Evolutionary conservation across 1,140 invertebrate species (phyloP), one percentile per base, ranked within the genome.

Genomic region (Zeugodacus cucurbitae): DNA sequence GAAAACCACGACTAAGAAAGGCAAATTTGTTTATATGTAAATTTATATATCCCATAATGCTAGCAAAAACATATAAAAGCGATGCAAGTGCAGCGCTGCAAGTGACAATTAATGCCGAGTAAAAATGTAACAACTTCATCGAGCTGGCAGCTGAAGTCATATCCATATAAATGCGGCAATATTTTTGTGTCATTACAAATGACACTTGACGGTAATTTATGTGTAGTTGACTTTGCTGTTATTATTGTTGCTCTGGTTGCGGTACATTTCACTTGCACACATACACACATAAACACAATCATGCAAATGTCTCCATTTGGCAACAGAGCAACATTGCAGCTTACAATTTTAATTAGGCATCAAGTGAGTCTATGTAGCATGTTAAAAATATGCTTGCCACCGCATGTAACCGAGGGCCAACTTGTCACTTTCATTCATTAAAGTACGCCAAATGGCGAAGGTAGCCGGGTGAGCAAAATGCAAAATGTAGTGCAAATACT

Each of bases 331-430:
- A 82, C 26, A 82, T 82, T 48, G 74, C 41, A 82, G 41, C 74
- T 48, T 82, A 82, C 74, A 82, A 82, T 82, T 82, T 82, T 82
- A 82, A 82, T 82, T 82, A 82, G 74, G 74, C 74, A 54, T 82
- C 74, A 82, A 82, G 17, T 82, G 44, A 48, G 41, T 82, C 32
- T 82, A 48, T 20, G 22, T 48, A 54, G 6, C 6, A n/a, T 82
- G 37, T 7, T 82, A 48, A 82, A 82, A 82, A 82, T 82, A n/a
- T 48, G 3, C 44, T 82, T 82, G 74, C 74, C 74, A 82, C 74
- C 74, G 41, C 26, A 11, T 82, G 74, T 8, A 82, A 82, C 41
- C 41, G 41, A 48, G 41, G 41, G n/a, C 41, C 74, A 82, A 82
- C 74, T 48, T 82, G 41, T 82, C 74, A 82, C 44, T 82, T 82